Evolutionary conservation across 2,113 vertebrate genomes (phyloP).

Genomic region (Entelurus aequoreus): DNA sequence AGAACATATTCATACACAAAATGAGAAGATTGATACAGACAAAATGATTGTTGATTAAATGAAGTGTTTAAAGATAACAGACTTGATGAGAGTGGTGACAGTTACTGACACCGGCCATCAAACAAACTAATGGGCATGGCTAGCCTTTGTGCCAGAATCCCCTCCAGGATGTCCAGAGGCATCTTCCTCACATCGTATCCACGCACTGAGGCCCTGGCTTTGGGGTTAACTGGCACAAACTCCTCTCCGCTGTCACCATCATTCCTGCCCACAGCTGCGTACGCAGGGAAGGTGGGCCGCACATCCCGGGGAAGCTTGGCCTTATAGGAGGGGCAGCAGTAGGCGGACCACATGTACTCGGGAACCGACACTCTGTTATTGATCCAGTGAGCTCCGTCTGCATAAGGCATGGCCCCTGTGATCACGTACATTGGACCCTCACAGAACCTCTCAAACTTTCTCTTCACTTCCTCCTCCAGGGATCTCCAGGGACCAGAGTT

Average conservation of each 20-base stretch:
- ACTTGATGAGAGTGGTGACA: background rate
- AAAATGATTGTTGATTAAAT: background rate
- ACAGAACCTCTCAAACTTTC: conserved; percentile 30
- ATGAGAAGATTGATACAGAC: background rate
- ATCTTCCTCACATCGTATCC: conserved; percentile 61
- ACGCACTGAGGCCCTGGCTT: background rate
- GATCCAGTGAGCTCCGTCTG: conserved; percentile 23
- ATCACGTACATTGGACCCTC: conserved; percentile 48
- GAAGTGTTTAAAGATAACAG: background rate
- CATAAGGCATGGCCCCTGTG: conserved; percentile 53
- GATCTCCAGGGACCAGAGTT: conserved; percentile 65
- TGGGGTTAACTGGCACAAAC: conserved; percentile 49
- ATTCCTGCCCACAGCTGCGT: conserved; percentile 62
- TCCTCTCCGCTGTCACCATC: conserved; percentile 45
- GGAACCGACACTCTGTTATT: conserved; percentile 57
- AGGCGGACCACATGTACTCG: conserved; percentile 70
- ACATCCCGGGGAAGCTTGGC: conserved; percentile 3
- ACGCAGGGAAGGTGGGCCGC: conserved; percentile 40
- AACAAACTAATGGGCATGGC: conserved; percentile 43
- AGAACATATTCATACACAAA: background rate
- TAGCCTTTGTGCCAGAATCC: conserved; percentile 46
- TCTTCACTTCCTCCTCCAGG: conserved; percentile 49
- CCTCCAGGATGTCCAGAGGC: conserved; percentile 46
- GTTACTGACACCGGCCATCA: conserved; percentile 30
- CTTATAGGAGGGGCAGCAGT: conserved; percentile 57